Percentiles rank a stretch among this genome's conserved stretches.
Evolutionary conservation across 2,797 vertebrate genomes (phyloP).

Genomic region (Pipistrellus pipistrellus): DNA sequence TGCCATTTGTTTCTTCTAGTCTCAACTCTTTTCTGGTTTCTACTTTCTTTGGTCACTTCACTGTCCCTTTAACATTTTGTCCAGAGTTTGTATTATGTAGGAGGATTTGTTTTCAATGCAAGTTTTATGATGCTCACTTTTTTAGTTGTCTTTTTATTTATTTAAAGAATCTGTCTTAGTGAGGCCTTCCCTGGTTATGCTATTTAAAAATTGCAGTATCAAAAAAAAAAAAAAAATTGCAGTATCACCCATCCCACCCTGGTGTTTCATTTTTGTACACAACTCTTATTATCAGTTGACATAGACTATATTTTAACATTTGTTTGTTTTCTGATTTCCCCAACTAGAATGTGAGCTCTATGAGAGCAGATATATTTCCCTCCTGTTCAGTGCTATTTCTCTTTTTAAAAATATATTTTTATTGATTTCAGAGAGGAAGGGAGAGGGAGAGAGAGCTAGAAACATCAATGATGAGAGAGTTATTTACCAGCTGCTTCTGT

Average conservation of each 20-base stretch:
- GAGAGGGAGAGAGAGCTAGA: no score
- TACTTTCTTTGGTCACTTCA: background rate
- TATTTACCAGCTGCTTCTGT: no score
- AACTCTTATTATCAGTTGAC: background rate
- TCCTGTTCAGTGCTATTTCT: conserved; percentile 6
- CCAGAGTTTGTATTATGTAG: background rate
- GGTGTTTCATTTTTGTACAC: background rate
- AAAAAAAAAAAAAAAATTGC: background rate
- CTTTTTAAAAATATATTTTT: no score
- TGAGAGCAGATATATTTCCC: background rate
- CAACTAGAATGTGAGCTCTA: background rate
- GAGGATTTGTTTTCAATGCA: conserved; percentile 27
- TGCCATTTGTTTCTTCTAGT: background rate
- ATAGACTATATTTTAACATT: conserved; percentile 32
- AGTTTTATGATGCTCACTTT: background rate
- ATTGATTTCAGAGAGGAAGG: no score
- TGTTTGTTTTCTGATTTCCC: conserved; percentile 6
- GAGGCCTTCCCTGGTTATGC: background rate
- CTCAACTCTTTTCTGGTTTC: background rate
- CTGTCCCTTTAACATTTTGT: background rate
- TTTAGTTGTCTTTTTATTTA: no score
- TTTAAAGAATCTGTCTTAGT: background rate
- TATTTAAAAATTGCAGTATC: conserved; percentile 15
- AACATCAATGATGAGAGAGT: no score
- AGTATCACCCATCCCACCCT: background rate